Evolutionary conservation across 2,113 vertebrate species (phyloP), one percentile per base, ranked within the genome.

Genomic region (Gadus macrocephalus): DNA sequence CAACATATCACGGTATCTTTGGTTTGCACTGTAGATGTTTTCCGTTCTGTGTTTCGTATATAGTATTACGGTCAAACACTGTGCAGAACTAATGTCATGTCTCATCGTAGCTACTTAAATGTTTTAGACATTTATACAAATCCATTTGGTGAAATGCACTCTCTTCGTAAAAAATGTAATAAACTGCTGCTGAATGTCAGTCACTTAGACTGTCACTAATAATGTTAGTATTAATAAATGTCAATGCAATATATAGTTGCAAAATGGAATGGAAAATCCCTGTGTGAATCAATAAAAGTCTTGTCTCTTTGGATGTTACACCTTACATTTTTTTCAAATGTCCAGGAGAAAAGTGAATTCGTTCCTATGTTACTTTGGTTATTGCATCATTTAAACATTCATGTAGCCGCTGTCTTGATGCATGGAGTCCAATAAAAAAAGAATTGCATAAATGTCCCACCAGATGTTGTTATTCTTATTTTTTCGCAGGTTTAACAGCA

Each of bases 361-460:
- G 71, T 76, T 27, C 69, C 75, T 81, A 67, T 78, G 80, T 79
- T 66, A 56, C 70, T 67, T 35, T 79, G 67, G 65, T 84, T 62
- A 80, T 69, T 68, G 76, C 81, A 85, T 86, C 80, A 76, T 17
- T 78, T 79, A 74, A 81, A 71, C 83, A 84, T 82, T 77, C 35
- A 66, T 84, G 79, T 85, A 71, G 81, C 75, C 66, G 81, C 58
- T 82, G 80, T 83, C 71, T 78, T 72, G 78, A 87, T 85, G 87
- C 88, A 90, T 89, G 86, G 81, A 71, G 75, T 80, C 74, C 70
- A 87, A 88, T 90, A 88, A 89, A 89, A n/a, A 76, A 76, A 65
- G 38, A 59, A 73, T 35, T 69, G 27, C 12, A 77, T 66, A 68
- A 20, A 71, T 78, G 70, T 61, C 20, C 12, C 68, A 12, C n/a